phyloP scores from a whole-genome alignment of 2,113 vertebrate species.

The Petromus typicus region DNA sequence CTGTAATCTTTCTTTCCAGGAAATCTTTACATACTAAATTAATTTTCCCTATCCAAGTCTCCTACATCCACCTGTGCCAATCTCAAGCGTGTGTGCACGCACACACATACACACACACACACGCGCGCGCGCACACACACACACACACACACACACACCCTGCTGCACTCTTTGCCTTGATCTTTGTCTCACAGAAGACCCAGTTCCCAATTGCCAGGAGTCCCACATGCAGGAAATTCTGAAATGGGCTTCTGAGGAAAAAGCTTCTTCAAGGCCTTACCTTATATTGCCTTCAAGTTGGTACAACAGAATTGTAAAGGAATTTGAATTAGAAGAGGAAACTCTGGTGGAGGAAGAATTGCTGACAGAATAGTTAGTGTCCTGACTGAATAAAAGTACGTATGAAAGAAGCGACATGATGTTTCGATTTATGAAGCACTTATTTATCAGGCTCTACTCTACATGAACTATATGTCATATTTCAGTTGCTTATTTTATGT shows the following conservation, averaged over 20 bases:
- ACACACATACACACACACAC: background rate
- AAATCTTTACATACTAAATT: background rate
- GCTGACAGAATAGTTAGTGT: background rate
- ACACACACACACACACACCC: background rate
- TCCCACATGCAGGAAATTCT: background rate
- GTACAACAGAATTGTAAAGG: background rate
- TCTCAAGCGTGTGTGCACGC: background rate
- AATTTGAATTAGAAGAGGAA: background rate
- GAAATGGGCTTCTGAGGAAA: background rate
- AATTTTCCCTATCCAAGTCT: background rate
- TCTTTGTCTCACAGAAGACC: background rate
- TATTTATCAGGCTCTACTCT: background rate
- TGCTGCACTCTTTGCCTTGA: background rate
- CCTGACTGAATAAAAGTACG: background rate
- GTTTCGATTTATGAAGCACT: background rate
- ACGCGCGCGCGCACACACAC: background rate
- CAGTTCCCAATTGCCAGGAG: background rate
- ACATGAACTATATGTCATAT: rapidly evolving
- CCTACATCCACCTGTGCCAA: background rate
- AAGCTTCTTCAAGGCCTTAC: background rate
- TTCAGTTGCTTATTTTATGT: background rate
- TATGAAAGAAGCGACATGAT: background rate
- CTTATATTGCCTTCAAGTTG: background rate
- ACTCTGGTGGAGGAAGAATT: background rate
- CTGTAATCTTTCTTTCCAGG: background rate